Evolutionary conservation across 2,888 invertebrate genomes (phyloP).

Genomic region (Hypena proboscidalis): DNA sequence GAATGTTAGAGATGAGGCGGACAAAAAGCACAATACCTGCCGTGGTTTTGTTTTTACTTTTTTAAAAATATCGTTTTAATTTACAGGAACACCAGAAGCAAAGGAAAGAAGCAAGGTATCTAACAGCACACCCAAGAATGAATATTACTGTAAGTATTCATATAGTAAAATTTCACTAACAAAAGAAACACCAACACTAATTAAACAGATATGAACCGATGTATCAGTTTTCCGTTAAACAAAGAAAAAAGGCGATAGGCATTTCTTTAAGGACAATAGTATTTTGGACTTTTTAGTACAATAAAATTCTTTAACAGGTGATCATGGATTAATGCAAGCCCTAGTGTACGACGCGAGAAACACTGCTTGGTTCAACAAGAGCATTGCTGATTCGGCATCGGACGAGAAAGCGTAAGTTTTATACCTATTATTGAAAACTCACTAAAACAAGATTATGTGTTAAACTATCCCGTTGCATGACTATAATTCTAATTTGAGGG

Average conservation of each 20-base stretch:
- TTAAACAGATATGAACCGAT: too few species aligned
- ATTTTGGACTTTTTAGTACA: too few species aligned
- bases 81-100: conserved; percentile 67
- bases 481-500: too few species aligned
- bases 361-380: conserved; percentile 94
- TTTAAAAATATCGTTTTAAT: conserved; percentile 19
- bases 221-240: too few species aligned
- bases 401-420: conserved; percentile 86
- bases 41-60: not conserved
- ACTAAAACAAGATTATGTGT: too few species aligned
- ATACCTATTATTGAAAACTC: conserved; percentile 1
- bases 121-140: conserved; percentile 74
- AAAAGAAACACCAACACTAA: too few species aligned
- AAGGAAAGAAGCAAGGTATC: conserved; percentile 71
- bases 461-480: too few species aligned
- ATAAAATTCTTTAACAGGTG: conserved; percentile 83
- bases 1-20: too few species aligned
- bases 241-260: too few species aligned
- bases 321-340: conserved; percentile 93
- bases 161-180: too few species aligned
- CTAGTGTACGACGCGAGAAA: conserved; percentile 95
- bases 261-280: too few species aligned
- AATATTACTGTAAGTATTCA: conserved; percentile 83
- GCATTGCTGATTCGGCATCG: conserved; percentile 89
- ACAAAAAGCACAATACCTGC: too few species aligned